These are phyloP conservation scores for Sminthurides aquaticus DNA, from an alignment of 2,888 invertebrate genomes.

Conservation along the genomic window DNA sequence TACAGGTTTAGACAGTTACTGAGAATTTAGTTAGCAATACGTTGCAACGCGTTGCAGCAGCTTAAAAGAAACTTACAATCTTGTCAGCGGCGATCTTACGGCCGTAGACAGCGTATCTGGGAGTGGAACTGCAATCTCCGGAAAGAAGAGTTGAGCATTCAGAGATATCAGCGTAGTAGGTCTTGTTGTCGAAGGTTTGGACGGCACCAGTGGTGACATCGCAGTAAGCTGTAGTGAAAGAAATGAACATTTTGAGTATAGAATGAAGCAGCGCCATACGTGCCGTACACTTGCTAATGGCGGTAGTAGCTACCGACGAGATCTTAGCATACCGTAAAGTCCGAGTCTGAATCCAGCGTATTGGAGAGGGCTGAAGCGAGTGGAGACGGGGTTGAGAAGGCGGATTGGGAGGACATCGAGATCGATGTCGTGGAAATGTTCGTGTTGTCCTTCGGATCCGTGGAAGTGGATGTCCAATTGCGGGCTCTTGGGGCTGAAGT, in stretches of 20 bases:
- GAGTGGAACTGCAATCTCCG: conserved; percentile 40
- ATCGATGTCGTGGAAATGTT: conserved; percentile 43
- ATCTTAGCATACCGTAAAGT: conserved; percentile 37
- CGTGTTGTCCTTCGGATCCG: conserved; percentile 37
- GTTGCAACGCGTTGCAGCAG: no score
- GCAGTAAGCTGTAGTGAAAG: conserved; percentile 35
- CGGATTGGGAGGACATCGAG: conserved; percentile 36
- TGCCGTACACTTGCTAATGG: no score
- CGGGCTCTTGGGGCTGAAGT: conserved; percentile 33
- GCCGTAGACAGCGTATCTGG: conserved; percentile 39
- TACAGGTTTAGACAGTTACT: no score
- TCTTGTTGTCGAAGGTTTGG: conserved; percentile 43
- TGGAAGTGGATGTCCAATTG: conserved; percentile 41
- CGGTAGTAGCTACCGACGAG: no score
- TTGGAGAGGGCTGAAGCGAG: conserved; percentile 37
- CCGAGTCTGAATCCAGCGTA: conserved; percentile 33
- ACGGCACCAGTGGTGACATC: conserved; percentile 39
- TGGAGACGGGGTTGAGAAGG: conserved; percentile 35
- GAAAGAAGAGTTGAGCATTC: conserved; percentile 41
- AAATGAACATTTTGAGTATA: no score
- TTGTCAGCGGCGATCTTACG: conserved; percentile 40
- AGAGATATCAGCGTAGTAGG: conserved; percentile 40
- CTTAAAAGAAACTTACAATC: conserved; percentile 29
- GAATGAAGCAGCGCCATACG: no score
- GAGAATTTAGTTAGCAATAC: no score